A percentile compares a stretch with the other conserved stretches of the same genome.
These are phyloP conservation scores for Diorhabda sublineata DNA, from an alignment of 1,140 invertebrate species.

Conservation along the genomic window DNA sequence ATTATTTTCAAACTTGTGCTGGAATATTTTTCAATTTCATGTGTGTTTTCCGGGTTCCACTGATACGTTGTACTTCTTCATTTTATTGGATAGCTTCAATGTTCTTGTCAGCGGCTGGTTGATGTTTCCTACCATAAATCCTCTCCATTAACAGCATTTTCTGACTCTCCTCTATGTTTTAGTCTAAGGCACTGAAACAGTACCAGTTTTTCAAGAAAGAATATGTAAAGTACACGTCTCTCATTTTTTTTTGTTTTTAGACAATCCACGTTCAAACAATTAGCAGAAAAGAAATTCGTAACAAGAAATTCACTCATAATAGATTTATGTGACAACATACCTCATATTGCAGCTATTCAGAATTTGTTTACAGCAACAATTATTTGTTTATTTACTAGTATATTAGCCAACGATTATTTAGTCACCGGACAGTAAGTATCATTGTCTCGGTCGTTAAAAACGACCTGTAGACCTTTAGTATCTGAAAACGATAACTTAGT, in stretches of 20 bases:
- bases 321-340: slow-evolving; percentile 6
- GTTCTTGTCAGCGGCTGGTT: no score
- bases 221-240: neutral
- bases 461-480: neutral
- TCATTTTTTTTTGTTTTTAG: neutral
- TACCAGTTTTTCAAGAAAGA: no score
- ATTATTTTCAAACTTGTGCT: no score
- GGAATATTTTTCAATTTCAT: no score
- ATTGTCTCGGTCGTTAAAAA: neutral
- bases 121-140: no score
- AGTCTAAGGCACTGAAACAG: no score
- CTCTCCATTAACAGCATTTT: no score
- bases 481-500: no score
- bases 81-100: no score
- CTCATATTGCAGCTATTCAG: slow-evolving; percentile 4
- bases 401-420: slow-evolving; percentile 6
- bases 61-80: no score
- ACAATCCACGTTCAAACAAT: neutral
- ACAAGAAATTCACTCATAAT: slow-evolving; percentile 1
- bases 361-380: slow-evolving; percentile 3
- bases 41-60: no score
- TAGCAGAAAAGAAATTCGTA: slow-evolving; percentile 1
- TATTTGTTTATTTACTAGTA: neutral
- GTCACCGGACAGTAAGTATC: slow-evolving; percentile 5
- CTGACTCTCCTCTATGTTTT: no score